Evolutionary conservation across 35 echinoderm and acorn worm species (phyloP).

Genomic region (Hemicentrotus pulcherrimus): DNA sequence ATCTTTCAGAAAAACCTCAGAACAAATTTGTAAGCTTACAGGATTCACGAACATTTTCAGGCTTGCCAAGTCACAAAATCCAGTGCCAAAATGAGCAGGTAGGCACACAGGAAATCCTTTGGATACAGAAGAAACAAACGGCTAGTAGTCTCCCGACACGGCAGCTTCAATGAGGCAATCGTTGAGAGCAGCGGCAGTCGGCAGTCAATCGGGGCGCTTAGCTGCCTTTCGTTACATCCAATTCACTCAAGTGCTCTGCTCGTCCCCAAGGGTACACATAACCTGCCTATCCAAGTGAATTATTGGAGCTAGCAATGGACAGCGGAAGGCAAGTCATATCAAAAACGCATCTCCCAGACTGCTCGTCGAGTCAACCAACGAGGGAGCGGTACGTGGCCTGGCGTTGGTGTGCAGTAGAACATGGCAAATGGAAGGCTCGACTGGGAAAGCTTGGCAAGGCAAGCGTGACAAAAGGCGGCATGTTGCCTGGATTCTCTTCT

Average conservation of each 20-base stretch:
- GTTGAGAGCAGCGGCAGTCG: neutral
- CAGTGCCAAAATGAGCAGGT: neutral
- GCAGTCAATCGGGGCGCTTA: neutral
- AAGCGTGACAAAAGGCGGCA: neutral
- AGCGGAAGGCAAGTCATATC: neutral
- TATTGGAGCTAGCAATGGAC: neutral
- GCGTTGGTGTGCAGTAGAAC: neutral
- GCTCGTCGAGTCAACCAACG: neutral
- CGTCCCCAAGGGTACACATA: neutral
- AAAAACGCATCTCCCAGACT: neutral
- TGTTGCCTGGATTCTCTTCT: neutral
- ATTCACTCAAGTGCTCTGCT: neutral
- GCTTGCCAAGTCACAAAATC: neutral
- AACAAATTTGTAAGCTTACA: neutral
- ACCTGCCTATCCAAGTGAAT: neutral
- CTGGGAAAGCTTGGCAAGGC: neutral
- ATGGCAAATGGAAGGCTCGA: neutral
- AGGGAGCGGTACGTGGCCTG: neutral
- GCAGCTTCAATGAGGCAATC: neutral
- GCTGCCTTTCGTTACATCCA: neutral
- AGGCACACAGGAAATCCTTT: neutral
- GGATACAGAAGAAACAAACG: neutral
- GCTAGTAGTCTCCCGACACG: neutral
- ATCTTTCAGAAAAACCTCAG: neutral
- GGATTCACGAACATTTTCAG: conserved; percentile 17